These are phyloP conservation scores for Agelastica alni DNA, from an alignment of 2,888 invertebrate genomes.

Conservation along the genomic window DNA sequence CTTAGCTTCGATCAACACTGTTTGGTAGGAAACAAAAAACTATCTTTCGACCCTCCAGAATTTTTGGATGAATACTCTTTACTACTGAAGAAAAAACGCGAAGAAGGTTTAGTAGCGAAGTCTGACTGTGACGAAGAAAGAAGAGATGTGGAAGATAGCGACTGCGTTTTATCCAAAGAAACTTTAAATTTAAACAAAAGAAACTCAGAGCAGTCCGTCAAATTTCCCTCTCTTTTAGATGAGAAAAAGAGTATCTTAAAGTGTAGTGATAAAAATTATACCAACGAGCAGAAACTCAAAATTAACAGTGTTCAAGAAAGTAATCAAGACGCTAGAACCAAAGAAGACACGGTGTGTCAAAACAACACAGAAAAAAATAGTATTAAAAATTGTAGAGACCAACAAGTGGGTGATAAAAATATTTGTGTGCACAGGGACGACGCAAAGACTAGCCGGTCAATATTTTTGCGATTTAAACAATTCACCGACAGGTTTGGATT, in stretches of 20 bases:
- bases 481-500: constrained; percentile 61
- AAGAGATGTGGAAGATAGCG: constrained; percentile 35
- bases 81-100: constrained; percentile 48
- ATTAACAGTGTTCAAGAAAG: constrained; percentile 39
- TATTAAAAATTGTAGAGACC: constrained; percentile 38
- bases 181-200: constrained; percentile 53
- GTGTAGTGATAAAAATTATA: constrained; percentile 42
- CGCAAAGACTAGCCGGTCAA: constrained; percentile 52
- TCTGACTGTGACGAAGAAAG: constrained; percentile 36
- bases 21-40: constrained; percentile 49
- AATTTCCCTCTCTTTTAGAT: constrained; percentile 42
- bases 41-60: constrained; percentile 54
- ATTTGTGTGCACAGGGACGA: constrained; percentile 47
- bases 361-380: constrained; percentile 40
- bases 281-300: constrained; percentile 45
- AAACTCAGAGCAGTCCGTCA: constrained; percentile 53
- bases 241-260: constrained; percentile 54
- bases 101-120: constrained; percentile 37
- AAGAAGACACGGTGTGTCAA: constrained; percentile 30
- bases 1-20: constrained; percentile 54
- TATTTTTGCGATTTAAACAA: constrained; percentile 60
- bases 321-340: constrained; percentile 19
- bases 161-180: constrained; percentile 52
- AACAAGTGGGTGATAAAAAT: constrained; percentile 36
- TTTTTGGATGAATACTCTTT: constrained; percentile 54